These are phyloP conservation scores for Cisticola juncidis DNA, from an alignment of 2,113 vertebrate species.

Conservation along the genomic window DNA sequence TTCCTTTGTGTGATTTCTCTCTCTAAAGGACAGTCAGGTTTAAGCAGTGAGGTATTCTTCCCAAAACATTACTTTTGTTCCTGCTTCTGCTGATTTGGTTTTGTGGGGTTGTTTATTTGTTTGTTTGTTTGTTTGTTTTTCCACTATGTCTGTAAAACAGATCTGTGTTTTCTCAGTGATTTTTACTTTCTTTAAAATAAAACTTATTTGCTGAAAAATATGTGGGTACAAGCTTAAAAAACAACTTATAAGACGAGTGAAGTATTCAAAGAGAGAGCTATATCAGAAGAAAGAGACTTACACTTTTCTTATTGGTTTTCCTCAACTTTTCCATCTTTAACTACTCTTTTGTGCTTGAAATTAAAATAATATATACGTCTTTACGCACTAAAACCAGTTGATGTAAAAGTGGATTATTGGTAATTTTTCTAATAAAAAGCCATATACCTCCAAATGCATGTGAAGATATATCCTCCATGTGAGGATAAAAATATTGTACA, in stretches of 20 bases:
- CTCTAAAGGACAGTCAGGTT: not conserved
- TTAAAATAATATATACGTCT: not conserved
- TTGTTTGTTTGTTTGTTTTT: no score
- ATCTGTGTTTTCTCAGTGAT: not conserved
- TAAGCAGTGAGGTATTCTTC: not conserved
- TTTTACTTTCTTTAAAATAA: not conserved
- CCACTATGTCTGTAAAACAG: not conserved
- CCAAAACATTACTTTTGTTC: not conserved
- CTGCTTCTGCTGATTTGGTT: not conserved
- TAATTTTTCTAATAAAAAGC: not conserved
- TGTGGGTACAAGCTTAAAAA: not conserved
- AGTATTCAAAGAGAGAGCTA: not conserved
- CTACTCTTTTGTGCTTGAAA: not conserved
- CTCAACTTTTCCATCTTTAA: not conserved
- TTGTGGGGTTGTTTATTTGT: no score
- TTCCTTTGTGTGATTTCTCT: not conserved
- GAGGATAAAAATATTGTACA: not conserved
- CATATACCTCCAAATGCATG: not conserved
- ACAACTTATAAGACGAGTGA: not conserved
- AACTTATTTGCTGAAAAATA: not conserved
- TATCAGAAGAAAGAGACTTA: not conserved
- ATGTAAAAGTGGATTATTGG: not conserved
- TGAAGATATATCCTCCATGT: not conserved
- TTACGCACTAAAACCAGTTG: not conserved
- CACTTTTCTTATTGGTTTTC: not conserved